phyloP scores from a whole-genome alignment of 2,888 invertebrate genomes.

The Archips xylosteana region DNA sequence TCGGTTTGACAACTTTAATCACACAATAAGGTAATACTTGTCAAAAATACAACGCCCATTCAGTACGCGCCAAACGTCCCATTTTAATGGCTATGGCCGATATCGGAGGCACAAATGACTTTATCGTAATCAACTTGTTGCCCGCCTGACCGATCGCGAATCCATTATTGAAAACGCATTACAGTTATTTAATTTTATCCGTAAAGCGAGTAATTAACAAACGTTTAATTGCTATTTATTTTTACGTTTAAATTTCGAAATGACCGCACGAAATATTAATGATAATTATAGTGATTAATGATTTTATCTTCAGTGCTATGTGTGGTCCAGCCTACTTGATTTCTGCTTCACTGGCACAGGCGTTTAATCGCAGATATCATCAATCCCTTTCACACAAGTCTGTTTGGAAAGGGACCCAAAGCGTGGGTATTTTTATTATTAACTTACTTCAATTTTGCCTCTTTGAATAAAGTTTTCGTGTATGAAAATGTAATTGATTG shows the following conservation, averaged over 20 bases:
- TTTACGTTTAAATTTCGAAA: constrained; percentile 40
- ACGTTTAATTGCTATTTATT: constrained; percentile 52
- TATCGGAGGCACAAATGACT: constrained; percentile 59
- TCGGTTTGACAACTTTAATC: background rate
- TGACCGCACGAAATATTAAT: constrained; percentile 25
- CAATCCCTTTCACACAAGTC: background rate
- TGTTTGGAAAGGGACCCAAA: background rate
- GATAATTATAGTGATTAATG: constrained; percentile 38
- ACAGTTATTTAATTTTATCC: constrained; percentile 49
- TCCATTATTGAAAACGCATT: constrained; percentile 58
- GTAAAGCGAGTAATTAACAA: constrained; percentile 53
- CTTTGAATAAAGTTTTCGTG: background rate
- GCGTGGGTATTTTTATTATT: constrained; percentile 6
- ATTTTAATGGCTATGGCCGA: constrained; percentile 53
- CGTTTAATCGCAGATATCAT: background rate
- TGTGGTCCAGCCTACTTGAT: constrained; percentile 38
- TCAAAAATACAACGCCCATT: constrained; percentile 19
- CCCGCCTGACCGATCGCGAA: constrained; percentile 52
- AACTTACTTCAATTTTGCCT: background rate
- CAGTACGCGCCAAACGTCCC: constrained; percentile 53
- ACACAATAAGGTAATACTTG: background rate
- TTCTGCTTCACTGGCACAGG: constrained; percentile 12
- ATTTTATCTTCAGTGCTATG: constrained; percentile 29
- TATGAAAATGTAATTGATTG: constrained; percentile 7
- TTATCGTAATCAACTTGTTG: constrained; percentile 75